A percentile compares a stretch with the other conserved stretches of the same genome.
Evolutionary conservation across 2,797 vertebrate species (phyloP).

Genomic region (Anguilla marmorata): DNA sequence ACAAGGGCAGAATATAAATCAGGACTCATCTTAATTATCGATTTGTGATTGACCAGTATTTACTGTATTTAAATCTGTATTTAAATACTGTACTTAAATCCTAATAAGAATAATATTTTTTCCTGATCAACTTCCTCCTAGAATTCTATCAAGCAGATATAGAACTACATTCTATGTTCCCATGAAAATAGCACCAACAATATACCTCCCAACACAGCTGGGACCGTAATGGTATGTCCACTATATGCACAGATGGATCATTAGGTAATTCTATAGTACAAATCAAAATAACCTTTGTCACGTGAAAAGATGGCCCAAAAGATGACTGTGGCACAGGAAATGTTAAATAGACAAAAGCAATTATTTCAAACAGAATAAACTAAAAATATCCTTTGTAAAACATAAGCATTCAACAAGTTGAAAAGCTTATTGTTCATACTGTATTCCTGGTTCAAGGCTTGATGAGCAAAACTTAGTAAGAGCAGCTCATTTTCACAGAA

Average conservation of each 20-base stretch:
- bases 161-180: slow-evolving; percentile 3
- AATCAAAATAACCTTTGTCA: not conserved
- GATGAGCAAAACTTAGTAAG: not conserved
- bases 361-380: not conserved
- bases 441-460: slow-evolving; percentile 10
- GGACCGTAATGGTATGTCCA: slow-evolving; percentile 19
- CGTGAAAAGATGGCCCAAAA: not conserved
- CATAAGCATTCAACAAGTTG: not conserved
- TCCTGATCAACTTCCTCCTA: not conserved
- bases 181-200: slow-evolving; percentile 39
- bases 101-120: not conserved
- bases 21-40: not conserved
- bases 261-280: not conserved
- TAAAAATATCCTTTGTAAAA: not conserved
- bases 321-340: not conserved
- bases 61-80: not conserved
- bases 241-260: slow-evolving; percentile 24
- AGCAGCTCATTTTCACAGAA: not conserved
- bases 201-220: slow-evolving; percentile 28
- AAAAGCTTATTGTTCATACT: slow-evolving; percentile 15
- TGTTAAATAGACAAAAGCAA: not conserved
- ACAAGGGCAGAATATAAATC: not conserved
- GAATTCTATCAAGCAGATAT: not conserved
- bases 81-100: not conserved
- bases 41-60: not conserved